Percentiles rank a stretch among this genome's conserved stretches.
These are phyloP conservation scores for Prunella himalayana DNA, from an alignment of 2,113 vertebrate genomes.

Conservation along the genomic window DNA sequence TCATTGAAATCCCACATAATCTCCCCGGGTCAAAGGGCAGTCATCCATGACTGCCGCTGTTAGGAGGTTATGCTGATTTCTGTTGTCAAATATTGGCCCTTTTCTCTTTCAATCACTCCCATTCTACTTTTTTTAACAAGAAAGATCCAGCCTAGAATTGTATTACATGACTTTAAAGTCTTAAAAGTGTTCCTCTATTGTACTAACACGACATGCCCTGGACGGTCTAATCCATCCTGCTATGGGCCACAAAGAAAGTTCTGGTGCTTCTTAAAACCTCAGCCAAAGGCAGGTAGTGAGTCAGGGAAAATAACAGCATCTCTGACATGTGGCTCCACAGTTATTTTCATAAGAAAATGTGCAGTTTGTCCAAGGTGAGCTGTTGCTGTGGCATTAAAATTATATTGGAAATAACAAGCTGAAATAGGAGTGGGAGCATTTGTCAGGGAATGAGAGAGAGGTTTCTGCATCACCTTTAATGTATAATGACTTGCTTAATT, in stretches of 20 bases:
- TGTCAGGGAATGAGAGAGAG: neutral
- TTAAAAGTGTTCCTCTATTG: constrained; percentile 78
- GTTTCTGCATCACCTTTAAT: neutral
- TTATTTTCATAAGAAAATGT: neutral
- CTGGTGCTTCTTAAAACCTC: constrained; percentile 64
- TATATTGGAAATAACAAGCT: neutral
- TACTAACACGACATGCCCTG: constrained; percentile 68
- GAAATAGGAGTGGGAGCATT: neutral
- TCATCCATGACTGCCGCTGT: constrained; percentile 82
- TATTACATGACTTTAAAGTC: constrained; percentile 85
- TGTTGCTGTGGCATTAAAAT: neutral
- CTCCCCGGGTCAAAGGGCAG: constrained; percentile 82
- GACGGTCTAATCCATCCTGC: constrained; percentile 69
- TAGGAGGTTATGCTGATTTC: constrained; percentile 86
- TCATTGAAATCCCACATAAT: constrained; percentile 86
- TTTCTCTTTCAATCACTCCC: constrained; percentile 79
- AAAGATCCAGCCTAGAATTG: constrained; percentile 79
- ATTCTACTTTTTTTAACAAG: constrained; percentile 76
- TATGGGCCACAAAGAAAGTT: constrained; percentile 70
- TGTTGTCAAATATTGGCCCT: constrained; percentile 83
- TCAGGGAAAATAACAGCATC: neutral
- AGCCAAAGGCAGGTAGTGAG: constrained; percentile 44
- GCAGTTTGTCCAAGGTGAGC: neutral
- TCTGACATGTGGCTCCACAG: neutral
- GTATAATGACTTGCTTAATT: neutral